A percentile compares a stretch with the other conserved stretches of the same genome.
Evolutionary conservation across 2,113 vertebrate species (phyloP).

Genomic region (Hiodon tergisus): DNA sequence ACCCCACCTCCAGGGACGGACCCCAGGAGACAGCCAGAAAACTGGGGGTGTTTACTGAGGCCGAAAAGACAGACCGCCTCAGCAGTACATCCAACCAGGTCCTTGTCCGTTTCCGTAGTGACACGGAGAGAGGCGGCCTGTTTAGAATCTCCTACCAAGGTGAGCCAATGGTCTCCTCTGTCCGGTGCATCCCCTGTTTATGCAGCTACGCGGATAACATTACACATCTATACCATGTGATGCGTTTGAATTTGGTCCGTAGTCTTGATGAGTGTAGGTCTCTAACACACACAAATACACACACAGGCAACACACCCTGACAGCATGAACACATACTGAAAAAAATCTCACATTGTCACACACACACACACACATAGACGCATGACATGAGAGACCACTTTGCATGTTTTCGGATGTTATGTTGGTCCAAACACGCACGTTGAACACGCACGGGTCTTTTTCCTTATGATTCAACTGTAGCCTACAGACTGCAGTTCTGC

Average conservation of each 20-base stretch:
- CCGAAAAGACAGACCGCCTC: slow-evolving; percentile 72
- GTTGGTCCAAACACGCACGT: too few species aligned
- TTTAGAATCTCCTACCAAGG: slow-evolving; percentile 83
- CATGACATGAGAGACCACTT: too few species aligned
- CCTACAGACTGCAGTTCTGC: slow-evolving; percentile 87
- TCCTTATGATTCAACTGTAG: slow-evolving; percentile 51
- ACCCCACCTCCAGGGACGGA: slow-evolving; percentile 73
- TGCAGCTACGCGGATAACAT: too few species aligned
- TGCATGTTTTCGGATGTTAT: too few species aligned
- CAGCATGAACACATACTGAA: too few species aligned
- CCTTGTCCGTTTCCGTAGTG: slow-evolving; percentile 84
- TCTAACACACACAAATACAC: neutral
- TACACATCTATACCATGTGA: too few species aligned
- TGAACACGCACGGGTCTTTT: neutral
- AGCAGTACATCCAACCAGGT: slow-evolving; percentile 91
- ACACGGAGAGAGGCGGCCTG: slow-evolving; percentile 78
- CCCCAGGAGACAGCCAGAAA: slow-evolving; percentile 80
- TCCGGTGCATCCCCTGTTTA: neutral
- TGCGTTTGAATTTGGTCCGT: too few species aligned
- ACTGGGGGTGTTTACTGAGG: slow-evolving; percentile 85
- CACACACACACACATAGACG: too few species aligned
- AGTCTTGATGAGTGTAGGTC: neutral
- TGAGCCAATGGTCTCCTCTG: slow-evolving; percentile 41
- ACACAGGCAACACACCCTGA: too few species aligned
- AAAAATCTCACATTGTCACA: too few species aligned